These are phyloP conservation scores for Dendroctonus valens DNA, from an alignment of 1,140 invertebrate genomes.

Conservation along the genomic window DNA sequence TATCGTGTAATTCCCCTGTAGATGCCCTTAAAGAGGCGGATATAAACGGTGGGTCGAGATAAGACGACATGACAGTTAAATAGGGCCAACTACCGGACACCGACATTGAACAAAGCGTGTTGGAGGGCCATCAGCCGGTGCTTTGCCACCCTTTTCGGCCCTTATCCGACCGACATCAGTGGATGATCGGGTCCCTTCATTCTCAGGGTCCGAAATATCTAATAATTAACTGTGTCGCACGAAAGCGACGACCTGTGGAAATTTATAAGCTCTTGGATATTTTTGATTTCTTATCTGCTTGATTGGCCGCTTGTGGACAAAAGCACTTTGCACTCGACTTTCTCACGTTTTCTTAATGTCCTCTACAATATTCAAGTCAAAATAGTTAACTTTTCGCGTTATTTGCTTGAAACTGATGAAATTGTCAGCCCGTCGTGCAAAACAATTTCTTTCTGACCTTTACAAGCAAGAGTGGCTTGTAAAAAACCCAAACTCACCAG, in stretches of 20 bases:
- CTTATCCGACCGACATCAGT: background rate
- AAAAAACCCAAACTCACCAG: too few species aligned
- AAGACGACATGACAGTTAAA: background rate
- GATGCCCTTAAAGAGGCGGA: background rate
- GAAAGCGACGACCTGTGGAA: constrained; percentile 1
- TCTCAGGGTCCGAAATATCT: background rate
- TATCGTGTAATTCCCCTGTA: constrained; percentile 4
- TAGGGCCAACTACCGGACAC: constrained; percentile 1
- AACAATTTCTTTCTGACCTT: too few species aligned
- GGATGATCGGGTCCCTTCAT: background rate
- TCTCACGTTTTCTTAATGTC: too few species aligned
- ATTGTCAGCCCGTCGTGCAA: too few species aligned
- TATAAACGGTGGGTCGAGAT: constrained; percentile 1
- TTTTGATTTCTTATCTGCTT: constrained; percentile 7
- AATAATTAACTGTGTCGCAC: constrained; percentile 5
- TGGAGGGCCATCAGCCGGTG: background rate
- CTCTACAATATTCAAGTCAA: too few species aligned
- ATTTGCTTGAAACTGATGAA: too few species aligned
- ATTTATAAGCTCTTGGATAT: background rate
- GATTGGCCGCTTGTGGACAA: background rate
- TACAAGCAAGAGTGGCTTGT: too few species aligned
- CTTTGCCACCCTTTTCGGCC: background rate
- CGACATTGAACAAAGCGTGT: background rate
- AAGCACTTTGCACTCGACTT: background rate
- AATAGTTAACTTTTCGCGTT: too few species aligned